Percentiles rank a stretch among this genome's conserved stretches.
Evolutionary conservation across 2,113 vertebrate species (phyloP).

Genomic region (Vicugna pacos): DNA sequence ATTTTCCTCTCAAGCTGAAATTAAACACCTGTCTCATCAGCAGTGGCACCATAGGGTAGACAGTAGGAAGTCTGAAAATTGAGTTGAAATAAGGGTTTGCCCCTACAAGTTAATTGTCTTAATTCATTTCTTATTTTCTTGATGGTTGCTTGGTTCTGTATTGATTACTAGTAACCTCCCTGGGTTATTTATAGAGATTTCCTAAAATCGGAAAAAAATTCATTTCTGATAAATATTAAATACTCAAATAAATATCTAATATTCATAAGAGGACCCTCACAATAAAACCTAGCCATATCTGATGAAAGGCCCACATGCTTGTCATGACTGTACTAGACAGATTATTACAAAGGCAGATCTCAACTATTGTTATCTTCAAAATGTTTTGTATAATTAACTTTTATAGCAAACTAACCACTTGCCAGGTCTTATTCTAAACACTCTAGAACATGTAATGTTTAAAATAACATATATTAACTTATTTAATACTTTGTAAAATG

Average conservation of each 20-base stretch:
- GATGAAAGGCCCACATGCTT: neutral
- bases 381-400: neutral
- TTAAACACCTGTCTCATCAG: neutral
- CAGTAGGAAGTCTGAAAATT: neutral
- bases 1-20: neutral
- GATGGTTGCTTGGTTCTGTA: neutral
- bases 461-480: neutral
- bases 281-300: neutral
- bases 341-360: neutral
- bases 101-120: neutral
- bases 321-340: neutral
- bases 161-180: neutral
- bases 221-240: conserved; percentile 16
- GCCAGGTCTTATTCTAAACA: neutral
- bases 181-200: neutral
- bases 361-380: neutral
- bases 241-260: neutral
- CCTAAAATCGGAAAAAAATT: neutral
- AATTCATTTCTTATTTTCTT: neutral
- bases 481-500: neutral
- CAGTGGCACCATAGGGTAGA: neutral
- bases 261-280: neutral
- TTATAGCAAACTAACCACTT: neutral
- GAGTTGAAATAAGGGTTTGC: neutral
- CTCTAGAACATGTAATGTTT: neutral